Base-by-base conservation (phyloP, 2,888 invertebrate species). In the Eupithecia vulgata region DNA sequence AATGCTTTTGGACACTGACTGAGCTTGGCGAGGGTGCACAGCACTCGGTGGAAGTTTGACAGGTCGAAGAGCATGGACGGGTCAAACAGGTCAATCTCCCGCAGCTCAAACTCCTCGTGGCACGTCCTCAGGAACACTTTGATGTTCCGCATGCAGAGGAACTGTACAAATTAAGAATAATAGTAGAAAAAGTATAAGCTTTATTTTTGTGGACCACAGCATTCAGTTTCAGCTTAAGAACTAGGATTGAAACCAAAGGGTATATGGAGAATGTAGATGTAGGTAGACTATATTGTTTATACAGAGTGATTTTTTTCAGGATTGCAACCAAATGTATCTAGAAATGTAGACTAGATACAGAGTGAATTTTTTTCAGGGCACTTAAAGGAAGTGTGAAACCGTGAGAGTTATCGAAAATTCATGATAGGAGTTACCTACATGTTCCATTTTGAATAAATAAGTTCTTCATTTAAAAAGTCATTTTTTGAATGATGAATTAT, bases 21-120 rank as follows among this genome's bases (percentile, higher is more conserved):
- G 75, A 99, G 95, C 86, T 97, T 97, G 10, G 99, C 98, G 71
- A 99, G 94, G 0, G 98, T 98, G 87, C 97, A 97, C 77, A 99
- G 95, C 52, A 99, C 99, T 86, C 97, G 96, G 91, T 98, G 98
- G 92, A 99, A 99, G 93, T 99, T 98, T 70, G 98, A 97, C 81
- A 99, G 95, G 90, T 99, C 99, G 88, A 99, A 99, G 69, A 99
- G 95, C 97, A 99, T 98, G n/a, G 97, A 96, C 0, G 98, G 97
- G 84, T 99, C 98, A 89, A 99, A 99, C 45, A 99, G 95, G 90
- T 99, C 99, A 13, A 95, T 95, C 81, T 98, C 97, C 57, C 96
- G 95, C 75, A 99, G 93, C 76, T 97, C 97, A 92, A 99, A 99
- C 75, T 96, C 95, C 75, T 96, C 96, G 83, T 96, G 96, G 88